phyloP scores from a whole-genome alignment of 2,797 vertebrate genomes.

The Otolemur crassicaudatus region DNA sequence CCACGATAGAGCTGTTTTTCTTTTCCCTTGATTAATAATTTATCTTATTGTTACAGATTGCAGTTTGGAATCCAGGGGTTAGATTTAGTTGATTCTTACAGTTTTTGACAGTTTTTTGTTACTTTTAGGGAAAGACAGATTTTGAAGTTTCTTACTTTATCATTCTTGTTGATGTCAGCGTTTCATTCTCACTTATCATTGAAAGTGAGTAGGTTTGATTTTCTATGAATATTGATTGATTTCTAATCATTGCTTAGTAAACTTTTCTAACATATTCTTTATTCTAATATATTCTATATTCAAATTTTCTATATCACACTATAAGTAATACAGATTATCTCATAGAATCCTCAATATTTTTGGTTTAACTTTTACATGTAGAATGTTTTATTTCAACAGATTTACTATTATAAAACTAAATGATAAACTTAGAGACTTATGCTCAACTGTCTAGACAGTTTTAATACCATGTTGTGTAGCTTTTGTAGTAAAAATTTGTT shows the following conservation, averaged over 20 bases:
- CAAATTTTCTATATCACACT: not conserved
- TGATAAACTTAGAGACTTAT: not conserved
- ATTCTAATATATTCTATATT: not conserved
- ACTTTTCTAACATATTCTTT: not conserved
- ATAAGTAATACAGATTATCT: not conserved
- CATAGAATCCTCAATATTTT: not conserved
- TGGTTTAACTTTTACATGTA: not conserved
- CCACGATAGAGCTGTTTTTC: not conserved
- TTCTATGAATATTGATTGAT: not conserved
- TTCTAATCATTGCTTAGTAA: not conserved
- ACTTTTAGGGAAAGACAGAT: not conserved
- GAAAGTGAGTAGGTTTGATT: not conserved
- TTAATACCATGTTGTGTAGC: not conserved
- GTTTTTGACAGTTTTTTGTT: not conserved
- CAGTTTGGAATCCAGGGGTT: not conserved
- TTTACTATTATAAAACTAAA: not conserved
- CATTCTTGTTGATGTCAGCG: not conserved
- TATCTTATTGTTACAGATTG: not conserved
- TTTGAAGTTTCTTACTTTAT: not conserved
- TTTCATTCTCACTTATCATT: not conserved
- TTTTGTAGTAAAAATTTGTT: not conserved
- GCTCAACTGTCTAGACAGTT: not conserved
- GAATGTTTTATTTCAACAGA: constrained; percentile 1
- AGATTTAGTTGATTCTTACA: not conserved
- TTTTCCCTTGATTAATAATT: not conserved